phyloP scores from a whole-genome alignment of 2,888 invertebrate genomes.

The Mesoligia furuncula region DNA sequence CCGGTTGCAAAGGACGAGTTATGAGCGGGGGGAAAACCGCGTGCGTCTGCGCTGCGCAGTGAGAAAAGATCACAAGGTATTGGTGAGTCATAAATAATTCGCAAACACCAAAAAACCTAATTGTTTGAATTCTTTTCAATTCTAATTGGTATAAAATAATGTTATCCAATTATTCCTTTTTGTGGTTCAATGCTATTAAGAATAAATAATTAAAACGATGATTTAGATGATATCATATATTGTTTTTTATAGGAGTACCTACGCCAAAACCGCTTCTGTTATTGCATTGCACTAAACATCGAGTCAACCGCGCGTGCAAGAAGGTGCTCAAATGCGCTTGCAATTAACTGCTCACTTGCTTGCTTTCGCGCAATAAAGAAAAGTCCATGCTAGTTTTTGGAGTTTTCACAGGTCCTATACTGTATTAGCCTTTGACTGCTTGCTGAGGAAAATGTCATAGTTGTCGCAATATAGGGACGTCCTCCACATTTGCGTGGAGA shows the following conservation, averaged over 20 bases:
- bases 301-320: constrained; percentile 17
- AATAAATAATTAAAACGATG: background rate
- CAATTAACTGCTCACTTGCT: background rate
- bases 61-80: background rate
- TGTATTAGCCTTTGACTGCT: background rate
- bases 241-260: background rate
- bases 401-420: too few species aligned
- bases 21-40: background rate
- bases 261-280: background rate
- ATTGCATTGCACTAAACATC: background rate
- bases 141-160: background rate
- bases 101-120: background rate
- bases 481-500: background rate
- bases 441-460: background rate
- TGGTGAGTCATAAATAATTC: background rate
- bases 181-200: background rate
- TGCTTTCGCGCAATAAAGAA: background rate
- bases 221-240: background rate
- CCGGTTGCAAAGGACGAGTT: background rate
- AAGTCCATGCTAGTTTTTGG: background rate
- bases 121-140: background rate
- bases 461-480: too few species aligned
- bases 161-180: background rate
- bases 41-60: background rate
- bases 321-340: background rate